Evolutionary conservation across 2,113 vertebrate species (phyloP).

Genomic region (Cricetomys ansorgei): DNA sequence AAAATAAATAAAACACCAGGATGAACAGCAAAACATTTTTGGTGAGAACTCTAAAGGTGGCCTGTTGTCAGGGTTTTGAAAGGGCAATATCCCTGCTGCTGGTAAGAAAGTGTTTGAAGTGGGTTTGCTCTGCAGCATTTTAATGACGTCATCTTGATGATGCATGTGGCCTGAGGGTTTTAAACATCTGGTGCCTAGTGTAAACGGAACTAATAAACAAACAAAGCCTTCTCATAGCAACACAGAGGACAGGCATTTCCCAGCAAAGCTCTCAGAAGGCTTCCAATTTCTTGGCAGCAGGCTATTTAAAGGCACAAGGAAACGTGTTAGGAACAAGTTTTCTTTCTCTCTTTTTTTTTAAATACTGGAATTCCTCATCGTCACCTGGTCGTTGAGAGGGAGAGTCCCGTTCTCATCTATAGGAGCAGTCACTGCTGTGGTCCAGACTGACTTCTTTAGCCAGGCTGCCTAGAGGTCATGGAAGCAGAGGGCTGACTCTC

Average conservation of each 20-base stretch:
- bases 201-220: slow-evolving; percentile 82
- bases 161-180: slow-evolving; percentile 79
- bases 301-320: slow-evolving; percentile 67
- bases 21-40: slow-evolving; percentile 24
- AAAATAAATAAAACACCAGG: not conserved
- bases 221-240: slow-evolving; percentile 79
- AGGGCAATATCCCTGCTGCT: slow-evolving; percentile 29
- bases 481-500: not conserved
- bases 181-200: slow-evolving; percentile 81
- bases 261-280: slow-evolving; percentile 75
- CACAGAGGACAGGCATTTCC: slow-evolving; percentile 71
- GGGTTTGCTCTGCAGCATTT: slow-evolving; percentile 72
- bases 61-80: not conserved
- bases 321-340: slow-evolving; percentile 31
- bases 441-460: not conserved
- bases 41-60: slow-evolving; percentile 45
- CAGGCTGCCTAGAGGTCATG: not conserved
- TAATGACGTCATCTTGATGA: slow-evolving; percentile 78
- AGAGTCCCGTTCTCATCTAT: not conserved
- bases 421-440: not conserved
- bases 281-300: slow-evolving; percentile 71
- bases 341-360: slow-evolving; percentile 33
- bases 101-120: slow-evolving; percentile 71
- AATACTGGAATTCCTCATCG: slow-evolving; percentile 38
- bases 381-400: slow-evolving; percentile 15